Evolutionary conservation across 2,888 invertebrate species (phyloP), one percentile per base, ranked within the genome.

Genomic region (Bursaphelenchus okinawaensis): DNA sequence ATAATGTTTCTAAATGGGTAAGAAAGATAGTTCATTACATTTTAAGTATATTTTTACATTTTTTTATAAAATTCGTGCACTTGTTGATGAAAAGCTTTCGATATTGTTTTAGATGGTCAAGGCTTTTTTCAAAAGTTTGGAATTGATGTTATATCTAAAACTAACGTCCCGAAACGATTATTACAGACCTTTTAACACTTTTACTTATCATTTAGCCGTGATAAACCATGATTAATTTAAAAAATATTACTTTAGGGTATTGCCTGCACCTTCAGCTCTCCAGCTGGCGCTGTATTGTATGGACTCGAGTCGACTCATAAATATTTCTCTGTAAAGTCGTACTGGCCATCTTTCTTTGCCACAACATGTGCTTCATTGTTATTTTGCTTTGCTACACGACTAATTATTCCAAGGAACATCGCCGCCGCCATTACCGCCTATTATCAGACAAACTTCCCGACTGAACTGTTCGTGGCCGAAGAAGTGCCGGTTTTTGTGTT

Each of bases 231-330:
- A n/a, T n/a, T n/a, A n/a, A n/a, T n/a, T n/a, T n/a, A n/a, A n/a
- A n/a, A n/a, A n/a, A n/a, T n/a, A n/a, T n/a, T n/a, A 2, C 22
- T 51, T 31, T 7, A 59, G 60, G 71, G 71, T 0, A 94, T 95
- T 0, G 88, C 89, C 0, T 90, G 91, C 50, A 94, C 94, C 81
- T 96, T 96, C 86, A 93, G 92, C 0, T 93, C 94, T 0, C 95
- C 95, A 0, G 93, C 95, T 23, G 94, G 95, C 83, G 73, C 76
- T 12, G 74, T 76, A 0, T 86, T 96, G 62, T 96, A 96, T 86
- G 94, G 94, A 78, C 95, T 96, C 77, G 95, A 96, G 87, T 95
- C 95, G 86, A 96, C 96, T 23, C 92, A 94, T 0, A 94, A 93
- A 0, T 96, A 94, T 84, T 96, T 96, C 85, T 95, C 95, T 8